These are phyloP conservation scores for Meriones unguiculatus DNA, from an alignment of 2,113 vertebrate species.

Conservation along the genomic window DNA sequence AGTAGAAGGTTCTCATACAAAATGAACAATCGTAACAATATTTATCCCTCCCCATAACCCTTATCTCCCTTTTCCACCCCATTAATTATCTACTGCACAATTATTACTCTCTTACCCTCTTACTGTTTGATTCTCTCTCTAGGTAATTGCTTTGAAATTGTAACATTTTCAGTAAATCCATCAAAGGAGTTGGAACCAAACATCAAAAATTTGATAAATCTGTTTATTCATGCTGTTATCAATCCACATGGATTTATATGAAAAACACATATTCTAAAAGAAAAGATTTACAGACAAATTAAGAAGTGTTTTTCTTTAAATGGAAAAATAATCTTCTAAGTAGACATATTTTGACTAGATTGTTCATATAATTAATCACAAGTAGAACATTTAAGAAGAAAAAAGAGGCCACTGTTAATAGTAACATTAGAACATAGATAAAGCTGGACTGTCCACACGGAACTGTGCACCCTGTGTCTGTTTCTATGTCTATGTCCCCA, in stretches of 20 bases:
- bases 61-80: neutral
- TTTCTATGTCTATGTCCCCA: neutral
- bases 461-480: neutral
- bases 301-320: neutral
- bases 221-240: constrained; percentile 5
- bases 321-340: neutral
- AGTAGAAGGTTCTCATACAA: neutral
- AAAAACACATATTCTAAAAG: constrained; percentile 43
- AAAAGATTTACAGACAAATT: neutral
- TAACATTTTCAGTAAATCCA: constrained; percentile 54
- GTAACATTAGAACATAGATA: neutral
- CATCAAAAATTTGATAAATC: constrained; percentile 48
- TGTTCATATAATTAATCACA: neutral
- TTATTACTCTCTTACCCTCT: neutral
- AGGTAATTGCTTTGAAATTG: constrained; percentile 56
- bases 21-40: too few relatives aligned
- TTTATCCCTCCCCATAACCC: neutral
- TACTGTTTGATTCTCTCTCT: neutral
- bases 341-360: neutral
- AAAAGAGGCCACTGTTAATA: neutral
- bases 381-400: neutral
- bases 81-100: neutral
- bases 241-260: neutral
- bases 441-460: neutral
- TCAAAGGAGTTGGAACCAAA: constrained; percentile 48